Evolutionary conservation across 2,888 invertebrate genomes (phyloP), one percentile per base, ranked within the genome.

Genomic region (Lycocerus yunnanus): DNA sequence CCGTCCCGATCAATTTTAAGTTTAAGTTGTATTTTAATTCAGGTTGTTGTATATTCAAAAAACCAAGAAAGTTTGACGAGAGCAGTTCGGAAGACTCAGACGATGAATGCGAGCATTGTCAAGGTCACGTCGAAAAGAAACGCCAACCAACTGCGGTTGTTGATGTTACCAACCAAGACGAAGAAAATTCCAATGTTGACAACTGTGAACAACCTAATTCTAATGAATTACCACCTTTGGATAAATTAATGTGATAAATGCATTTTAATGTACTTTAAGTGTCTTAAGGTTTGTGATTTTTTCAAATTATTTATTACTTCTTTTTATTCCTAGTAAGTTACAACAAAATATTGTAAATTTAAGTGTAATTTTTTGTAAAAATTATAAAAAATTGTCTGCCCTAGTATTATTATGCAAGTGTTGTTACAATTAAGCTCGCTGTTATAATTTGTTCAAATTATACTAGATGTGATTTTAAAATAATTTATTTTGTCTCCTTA

Each of bases 11-110:
- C 6, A 43, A n/a, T 43, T 43, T 43, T 5, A n/a, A 43, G n/a
- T n/a, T n/a, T n/a, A 13, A 43, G n/a, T n/a, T n/a, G 1, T 43
- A 43, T 43, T 43, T 43, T 43, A 43, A 15, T 76, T 75, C 83
- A 97, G 97, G 96, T 88, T 98, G 98, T 85, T 98, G 98, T 86
- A 95, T 98, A 84, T 98, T 96, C 86, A 93, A 94, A 84, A 98
- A 97, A 86, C 96, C 95, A n/a, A 90, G 90, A 80, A 90, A 90
- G 59, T 97, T 97, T 88, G 97, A 92, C 65, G 97, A 97, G 60
- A 96, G 96, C 78, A 94, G 95, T 0, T 94, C 94, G 72, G 92
- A 93, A 60, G 92, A 92, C 73, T 93, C 93, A 60, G 93, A 94
- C 68, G 94, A 94, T 81, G 96, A 97, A 85, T 96, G 95, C 85